phyloP scores from a whole-genome alignment of 2,797 vertebrate species.

The Crenichthys baileyi region DNA sequence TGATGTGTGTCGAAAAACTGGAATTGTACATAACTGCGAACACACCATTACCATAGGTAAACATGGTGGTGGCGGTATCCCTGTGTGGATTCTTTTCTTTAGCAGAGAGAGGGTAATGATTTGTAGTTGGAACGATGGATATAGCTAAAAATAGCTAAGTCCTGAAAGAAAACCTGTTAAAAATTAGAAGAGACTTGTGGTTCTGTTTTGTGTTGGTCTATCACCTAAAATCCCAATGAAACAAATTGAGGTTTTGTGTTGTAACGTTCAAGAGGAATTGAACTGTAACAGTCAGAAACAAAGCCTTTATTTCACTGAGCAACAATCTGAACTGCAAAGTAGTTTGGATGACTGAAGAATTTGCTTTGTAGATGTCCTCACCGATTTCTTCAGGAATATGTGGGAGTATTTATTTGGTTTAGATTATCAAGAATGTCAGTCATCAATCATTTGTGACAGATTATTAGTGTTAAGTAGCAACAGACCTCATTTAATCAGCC shows the following conservation, averaged over 20 bases:
- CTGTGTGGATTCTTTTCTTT: not conserved
- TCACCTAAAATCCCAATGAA: too few relatives aligned
- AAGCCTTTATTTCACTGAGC: slow-evolving; percentile 30
- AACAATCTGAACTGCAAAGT: slow-evolving; percentile 43
- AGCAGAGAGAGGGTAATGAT: not conserved
- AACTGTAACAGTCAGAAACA: slow-evolving; percentile 23
- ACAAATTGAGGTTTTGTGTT: too few relatives aligned
- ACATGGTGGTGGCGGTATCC: not conserved
- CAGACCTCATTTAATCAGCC: not conserved
- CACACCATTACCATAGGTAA: not conserved
- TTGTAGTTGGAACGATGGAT: not conserved
- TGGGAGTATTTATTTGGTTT: not conserved
- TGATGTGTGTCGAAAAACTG: not conserved
- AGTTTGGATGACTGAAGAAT: slow-evolving; percentile 14
- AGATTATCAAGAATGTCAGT: not conserved
- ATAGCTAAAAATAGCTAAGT: not conserved
- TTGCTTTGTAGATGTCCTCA: not conserved
- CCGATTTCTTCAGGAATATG: not conserved
- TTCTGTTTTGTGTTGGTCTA: too few relatives aligned
- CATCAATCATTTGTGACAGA: not conserved
- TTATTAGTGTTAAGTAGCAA: not conserved
- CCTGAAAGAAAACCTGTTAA: too few relatives aligned
- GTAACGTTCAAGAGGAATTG: too few relatives aligned
- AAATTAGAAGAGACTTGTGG: too few relatives aligned
- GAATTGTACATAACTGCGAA: not conserved